Evolutionary conservation across 2,888 invertebrate genomes (phyloP), one percentile per base, ranked within the genome.

Genomic region (Phania funesta): DNA sequence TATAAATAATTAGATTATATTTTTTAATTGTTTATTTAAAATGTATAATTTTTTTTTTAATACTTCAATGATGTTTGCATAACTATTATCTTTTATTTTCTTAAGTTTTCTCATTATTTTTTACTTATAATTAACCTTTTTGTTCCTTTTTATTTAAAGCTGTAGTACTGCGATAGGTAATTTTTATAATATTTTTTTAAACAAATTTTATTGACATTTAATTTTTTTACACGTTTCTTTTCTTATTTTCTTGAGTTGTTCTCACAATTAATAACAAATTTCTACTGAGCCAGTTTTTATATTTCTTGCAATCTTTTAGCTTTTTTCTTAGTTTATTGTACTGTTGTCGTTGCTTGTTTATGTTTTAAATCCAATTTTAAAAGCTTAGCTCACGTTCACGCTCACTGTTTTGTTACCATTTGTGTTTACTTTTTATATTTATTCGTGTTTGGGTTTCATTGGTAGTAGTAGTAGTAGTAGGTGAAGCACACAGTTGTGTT

Each of bases 51-150:
- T 16, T 16, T 11, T 44, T 44, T n/a, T 44, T 4, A 44, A 44
- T n/a, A 6, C 29, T n/a, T 26, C 16, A 20, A 64, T 52, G 82
- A 78, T 82, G 78, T 78, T 82, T 82, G 82, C 82, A 82, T 82
- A 75, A 82, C 58, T 65, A 32, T 32, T 64, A 16, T 52, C 44
- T 46, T 18, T 32, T 46, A 38, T 35, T 9, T 44, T 70, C 18
- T 50, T 24, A 26, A 6, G 7, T 62, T 38, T 44, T 6, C 2
- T 41, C 24, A 24, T 35, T 32, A 38, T 50, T 38, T 29, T 38
- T 22, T 44, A 20, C 13, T 20, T n/a, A 50, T 35, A 71, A 80
- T 71, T 76, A 76, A 77, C 70, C 62, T 82, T 71, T 64, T 29
- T 18, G 13, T 18, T 44, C 9, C 41, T 58, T 35, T 38, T 68